Evolutionary conservation across 1,140 invertebrate genomes (phyloP).

Genomic region (Drosophila rufa): DNA sequence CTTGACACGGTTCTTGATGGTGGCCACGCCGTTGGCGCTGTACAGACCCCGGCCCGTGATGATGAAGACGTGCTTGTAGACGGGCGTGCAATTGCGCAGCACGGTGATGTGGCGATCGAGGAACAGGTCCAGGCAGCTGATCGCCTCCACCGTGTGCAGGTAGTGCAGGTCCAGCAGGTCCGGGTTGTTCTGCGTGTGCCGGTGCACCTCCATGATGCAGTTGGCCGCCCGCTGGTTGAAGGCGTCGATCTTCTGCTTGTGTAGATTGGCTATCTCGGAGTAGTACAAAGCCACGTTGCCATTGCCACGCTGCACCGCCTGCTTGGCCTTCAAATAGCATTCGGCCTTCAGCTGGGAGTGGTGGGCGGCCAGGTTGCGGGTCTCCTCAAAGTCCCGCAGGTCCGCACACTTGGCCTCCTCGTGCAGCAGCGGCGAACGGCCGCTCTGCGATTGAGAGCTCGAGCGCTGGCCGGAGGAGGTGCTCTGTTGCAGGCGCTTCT

Average conservation of each 20-base stretch:
- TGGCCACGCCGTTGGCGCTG: conserved; percentile 88
- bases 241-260: conserved; percentile 86
- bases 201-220: conserved; percentile 86
- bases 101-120: conserved; percentile 88
- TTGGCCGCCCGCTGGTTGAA: conserved; percentile 87
- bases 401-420: conserved; percentile 78
- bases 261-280: conserved; percentile 88
- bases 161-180: conserved; percentile 90
- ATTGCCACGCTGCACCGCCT: conserved; percentile 88
- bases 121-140: conserved; percentile 89
- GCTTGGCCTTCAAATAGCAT: conserved; percentile 89
- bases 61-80: conserved; percentile 86
- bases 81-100: conserved; percentile 84
- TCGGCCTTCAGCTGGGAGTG: conserved; percentile 85
- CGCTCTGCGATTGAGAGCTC: background rate
- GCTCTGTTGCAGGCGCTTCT: conserved; percentile 10
- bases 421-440: conserved; percentile 47
- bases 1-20: conserved; percentile 90
- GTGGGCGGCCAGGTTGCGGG: conserved; percentile 80
- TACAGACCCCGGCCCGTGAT: conserved; percentile 93
- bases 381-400: conserved; percentile 80
- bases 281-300: conserved; percentile 90
- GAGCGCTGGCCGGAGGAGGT: conserved; percentile 13
- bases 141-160: conserved; percentile 90
- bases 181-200: conserved; percentile 79